Percentiles rank a stretch among this genome's conserved stretches.
Conservation (phyloP, 2,113 vertebrate genomes). For the Aplodontia rufa region DNA sequence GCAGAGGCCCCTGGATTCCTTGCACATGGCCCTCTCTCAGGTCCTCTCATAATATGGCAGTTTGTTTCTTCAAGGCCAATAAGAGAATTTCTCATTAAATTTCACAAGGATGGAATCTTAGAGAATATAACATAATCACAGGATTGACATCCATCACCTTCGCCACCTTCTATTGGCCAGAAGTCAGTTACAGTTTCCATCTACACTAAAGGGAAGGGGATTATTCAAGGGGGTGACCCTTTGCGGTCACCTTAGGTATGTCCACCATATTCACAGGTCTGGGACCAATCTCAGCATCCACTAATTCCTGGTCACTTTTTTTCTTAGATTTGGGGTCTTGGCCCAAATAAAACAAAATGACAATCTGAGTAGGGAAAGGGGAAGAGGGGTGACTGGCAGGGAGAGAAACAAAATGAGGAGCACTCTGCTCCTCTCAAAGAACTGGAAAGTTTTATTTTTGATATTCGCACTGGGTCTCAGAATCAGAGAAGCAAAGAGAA, state of each 20-base stretch:
- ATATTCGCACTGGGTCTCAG: no score
- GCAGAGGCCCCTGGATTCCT: neutral
- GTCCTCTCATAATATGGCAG: neutral
- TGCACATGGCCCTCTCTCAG: neutral
- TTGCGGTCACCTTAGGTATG: neutral
- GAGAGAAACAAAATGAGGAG: neutral
- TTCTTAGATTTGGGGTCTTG: neutral
- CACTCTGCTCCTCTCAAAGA: neutral
- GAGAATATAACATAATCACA: neutral
- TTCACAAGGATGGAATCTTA: neutral
- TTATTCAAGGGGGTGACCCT: neutral
- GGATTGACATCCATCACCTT: neutral
- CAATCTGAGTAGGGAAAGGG: neutral
- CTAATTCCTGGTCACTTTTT: neutral
- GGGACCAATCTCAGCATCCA: neutral
- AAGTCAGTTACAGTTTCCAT: neutral
- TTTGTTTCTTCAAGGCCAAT: neutral
- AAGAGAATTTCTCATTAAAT: neutral
- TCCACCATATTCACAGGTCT: neutral
- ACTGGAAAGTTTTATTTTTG: neutral
- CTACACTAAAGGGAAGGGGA: neutral
- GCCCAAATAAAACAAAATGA: neutral
- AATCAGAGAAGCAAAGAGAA: neutral
- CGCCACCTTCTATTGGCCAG: neutral
- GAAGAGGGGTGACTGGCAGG: neutral